phyloP scores from a whole-genome alignment of 2,797 vertebrate species.

The Lates japonicus region DNA sequence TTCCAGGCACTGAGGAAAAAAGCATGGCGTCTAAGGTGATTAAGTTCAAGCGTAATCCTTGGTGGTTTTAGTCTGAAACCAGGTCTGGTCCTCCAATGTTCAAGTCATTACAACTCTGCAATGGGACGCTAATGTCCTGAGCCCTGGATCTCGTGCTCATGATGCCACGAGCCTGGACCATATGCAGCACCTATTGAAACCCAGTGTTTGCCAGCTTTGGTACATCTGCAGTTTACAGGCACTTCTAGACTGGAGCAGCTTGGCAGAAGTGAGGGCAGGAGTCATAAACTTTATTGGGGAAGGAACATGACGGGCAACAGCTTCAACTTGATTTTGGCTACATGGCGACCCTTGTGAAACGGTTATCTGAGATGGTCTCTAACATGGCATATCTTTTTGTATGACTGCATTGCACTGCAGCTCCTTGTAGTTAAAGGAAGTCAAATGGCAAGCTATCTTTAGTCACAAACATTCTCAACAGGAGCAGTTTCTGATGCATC shows the following conservation, averaged over 20 bases:
- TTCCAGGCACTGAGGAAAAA: neutral
- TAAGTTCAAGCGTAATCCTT: neutral
- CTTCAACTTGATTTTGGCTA: slow-evolving; percentile 48
- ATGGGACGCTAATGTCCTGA: slow-evolving; percentile 16
- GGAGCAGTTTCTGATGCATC: slow-evolving; percentile 52
- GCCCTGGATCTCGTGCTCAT: slow-evolving; percentile 35
- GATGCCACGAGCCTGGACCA: slow-evolving; percentile 26
- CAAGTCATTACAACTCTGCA: slow-evolving; percentile 14
- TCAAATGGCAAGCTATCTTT: slow-evolving; percentile 31
- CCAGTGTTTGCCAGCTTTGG: slow-evolving; percentile 53
- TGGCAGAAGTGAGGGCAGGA: slow-evolving; percentile 51
- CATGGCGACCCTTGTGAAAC: neutral
- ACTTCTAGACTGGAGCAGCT: slow-evolving; percentile 80
- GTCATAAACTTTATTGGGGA: too few species aligned
- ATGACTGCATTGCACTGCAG: slow-evolving; percentile 15
- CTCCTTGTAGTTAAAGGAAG: slow-evolving; percentile 32
- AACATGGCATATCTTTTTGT: neutral
- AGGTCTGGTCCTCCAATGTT: slow-evolving; percentile 31
- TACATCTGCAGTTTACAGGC: slow-evolving; percentile 85
- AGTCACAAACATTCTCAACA: slow-evolving; percentile 29
- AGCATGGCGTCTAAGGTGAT: neutral
- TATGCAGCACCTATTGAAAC: slow-evolving; percentile 39
- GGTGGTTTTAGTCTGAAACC: neutral
- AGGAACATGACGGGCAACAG: slow-evolving; percentile 36
- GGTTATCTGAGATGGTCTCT: slow-evolving; percentile 6